Evolutionary conservation across 2,797 vertebrate species (phyloP).

Genomic region (Gadopsis marmoratus): DNA sequence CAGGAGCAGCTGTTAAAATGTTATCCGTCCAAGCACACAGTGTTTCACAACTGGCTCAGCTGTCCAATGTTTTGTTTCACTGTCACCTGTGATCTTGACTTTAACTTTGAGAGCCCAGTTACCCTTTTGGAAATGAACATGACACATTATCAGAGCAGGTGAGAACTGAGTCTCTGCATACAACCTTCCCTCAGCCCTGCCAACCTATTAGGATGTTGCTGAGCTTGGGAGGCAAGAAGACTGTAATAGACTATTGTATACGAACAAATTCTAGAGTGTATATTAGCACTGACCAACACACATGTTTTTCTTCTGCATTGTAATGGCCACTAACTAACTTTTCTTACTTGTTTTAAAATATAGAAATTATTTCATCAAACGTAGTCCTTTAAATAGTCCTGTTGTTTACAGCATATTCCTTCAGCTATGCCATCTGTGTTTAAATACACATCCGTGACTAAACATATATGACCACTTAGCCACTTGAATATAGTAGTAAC

Average conservation of each 20-base stretch:
- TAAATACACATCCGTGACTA: conserved; percentile 45
- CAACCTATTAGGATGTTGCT: not conserved
- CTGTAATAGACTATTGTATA: not conserved
- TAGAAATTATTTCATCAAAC: conserved; percentile 12
- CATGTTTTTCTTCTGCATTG: not conserved
- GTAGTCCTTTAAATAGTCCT: conserved; percentile 18
- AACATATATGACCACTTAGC: conserved; percentile 33
- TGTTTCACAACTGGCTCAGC: conserved; percentile 72
- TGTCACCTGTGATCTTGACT: conserved; percentile 45
- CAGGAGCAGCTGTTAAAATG: conserved; percentile 84
- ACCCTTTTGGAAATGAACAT: conserved; percentile 16
- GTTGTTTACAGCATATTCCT: conserved; percentile 46
- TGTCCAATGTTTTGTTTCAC: conserved; percentile 62
- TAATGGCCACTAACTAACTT: not conserved
- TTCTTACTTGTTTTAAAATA: conserved; percentile 7
- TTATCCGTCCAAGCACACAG: conserved; percentile 70
- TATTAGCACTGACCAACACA: not conserved
- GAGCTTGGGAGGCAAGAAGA: not conserved
- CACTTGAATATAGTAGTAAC: conserved; percentile 3
- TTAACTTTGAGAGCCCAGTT: conserved; percentile 33
- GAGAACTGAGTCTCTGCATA: not conserved
- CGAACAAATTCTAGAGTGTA: not conserved
- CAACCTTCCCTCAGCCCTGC: not conserved
- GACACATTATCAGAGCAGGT: conserved; percentile 19
- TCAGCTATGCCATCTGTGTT: conserved; percentile 26